Base-by-base conservation (phyloP, 2,113 vertebrate genomes). In the Pelodiscus sinensis region DNA sequence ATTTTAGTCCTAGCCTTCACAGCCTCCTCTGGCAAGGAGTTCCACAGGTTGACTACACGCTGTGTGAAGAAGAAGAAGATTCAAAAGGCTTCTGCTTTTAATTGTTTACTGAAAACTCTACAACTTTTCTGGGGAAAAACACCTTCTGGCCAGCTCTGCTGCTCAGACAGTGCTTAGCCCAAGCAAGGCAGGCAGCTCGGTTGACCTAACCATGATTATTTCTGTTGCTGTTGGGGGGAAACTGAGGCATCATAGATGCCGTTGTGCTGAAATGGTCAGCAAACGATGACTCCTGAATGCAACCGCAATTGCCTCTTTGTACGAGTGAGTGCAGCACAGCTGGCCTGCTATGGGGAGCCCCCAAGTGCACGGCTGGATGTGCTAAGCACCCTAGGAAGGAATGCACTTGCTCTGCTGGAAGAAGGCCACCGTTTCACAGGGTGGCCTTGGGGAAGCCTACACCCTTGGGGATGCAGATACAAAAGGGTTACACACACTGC, bases 401-500 rank as follows among this genome's bases (percentile, higher is more conserved):
- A 71, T 1, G 5, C 12, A 22, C 77, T n/a, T 55, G 6, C 35
- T 94, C 2, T 73, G 18, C 31, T 55, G 73, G 87, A 9, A 68
- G 6, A 51, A 31, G 75, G 54, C 75, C 12, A 4, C 19, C 3
- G 27, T 82, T 86, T 31, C 9, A 55, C 65, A 78, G 65, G 65
- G 73, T 55, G 31, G 25, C 22, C 83, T 22, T 31, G 85, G 78
- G 2, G 51, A 50, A 85, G 21, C 25, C 25, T 2, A 38, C 18
- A 7, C 4, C 55, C 56, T 1, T 68, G 51, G 24, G 86, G 89
- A 31, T 85, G 68, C 18, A 79, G 44, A 6, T 90, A 68, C 89
- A 51, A 77, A 88, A 91, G 92, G 79, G 91, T 92, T 95, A 94
- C 92, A 29, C 6, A 55, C 65, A 27, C 78, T 31, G 79, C 80